phyloP scores from a whole-genome alignment of 2,797 vertebrate species.

The Trichosurus vulpecula region DNA sequence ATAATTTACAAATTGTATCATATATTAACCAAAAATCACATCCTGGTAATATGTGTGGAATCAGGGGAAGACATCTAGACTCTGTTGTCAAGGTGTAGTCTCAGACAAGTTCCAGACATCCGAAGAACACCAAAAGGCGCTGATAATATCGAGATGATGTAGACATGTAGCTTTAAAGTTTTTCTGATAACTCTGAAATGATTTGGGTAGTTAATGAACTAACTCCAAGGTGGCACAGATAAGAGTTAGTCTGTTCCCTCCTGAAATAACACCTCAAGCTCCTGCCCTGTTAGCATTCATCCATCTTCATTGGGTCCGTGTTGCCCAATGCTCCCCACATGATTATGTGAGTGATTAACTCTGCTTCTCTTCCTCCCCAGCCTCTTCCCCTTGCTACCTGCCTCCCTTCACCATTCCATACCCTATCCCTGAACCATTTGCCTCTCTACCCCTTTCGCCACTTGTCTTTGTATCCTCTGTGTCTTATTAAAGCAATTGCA shows the following conservation, averaged over 20 bases:
- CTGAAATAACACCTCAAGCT: background rate
- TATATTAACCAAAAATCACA: background rate
- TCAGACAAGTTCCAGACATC: background rate
- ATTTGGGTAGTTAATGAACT: background rate
- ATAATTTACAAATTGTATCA: background rate
- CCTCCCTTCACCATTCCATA: constrained; percentile 77
- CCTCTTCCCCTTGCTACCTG: constrained; percentile 72
- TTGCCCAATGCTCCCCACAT: background rate
- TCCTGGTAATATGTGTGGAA: background rate
- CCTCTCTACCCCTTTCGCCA: background rate
- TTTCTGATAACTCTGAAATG: background rate
- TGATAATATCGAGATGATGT: background rate
- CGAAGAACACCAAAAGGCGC: background rate
- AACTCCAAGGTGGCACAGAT: background rate
- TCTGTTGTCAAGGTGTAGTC: background rate
- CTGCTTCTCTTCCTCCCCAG: background rate
- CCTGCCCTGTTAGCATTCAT: background rate
- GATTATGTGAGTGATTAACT: background rate
- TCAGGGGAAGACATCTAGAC: background rate
- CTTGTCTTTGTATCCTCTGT: background rate
- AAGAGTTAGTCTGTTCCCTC: background rate
- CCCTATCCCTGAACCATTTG: background rate
- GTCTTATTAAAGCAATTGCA: background rate
- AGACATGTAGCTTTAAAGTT: background rate
- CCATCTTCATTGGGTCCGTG: background rate